phyloP scores from a whole-genome alignment of 2,888 invertebrate species.

The Laspeyria flexula region DNA sequence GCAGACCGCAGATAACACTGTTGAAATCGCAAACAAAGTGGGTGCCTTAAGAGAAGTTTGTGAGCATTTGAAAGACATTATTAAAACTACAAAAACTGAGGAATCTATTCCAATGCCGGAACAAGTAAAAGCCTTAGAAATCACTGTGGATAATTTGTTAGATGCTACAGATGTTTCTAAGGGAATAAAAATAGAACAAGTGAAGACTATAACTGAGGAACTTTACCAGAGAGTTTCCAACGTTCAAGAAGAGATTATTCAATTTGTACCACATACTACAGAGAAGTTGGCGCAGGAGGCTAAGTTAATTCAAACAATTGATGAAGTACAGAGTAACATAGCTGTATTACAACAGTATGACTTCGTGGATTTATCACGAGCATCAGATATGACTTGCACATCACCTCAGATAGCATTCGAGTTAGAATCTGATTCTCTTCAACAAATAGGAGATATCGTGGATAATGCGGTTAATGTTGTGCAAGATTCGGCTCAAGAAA shows the following conservation, averaged over 20 bases:
- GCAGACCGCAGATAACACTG: constrained; percentile 62
- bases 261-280: constrained; percentile 56
- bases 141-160: constrained; percentile 58
- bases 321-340: constrained; percentile 70
- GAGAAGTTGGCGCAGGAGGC: constrained; percentile 61
- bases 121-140: constrained; percentile 52
- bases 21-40: constrained; percentile 69
- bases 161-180: constrained; percentile 60
- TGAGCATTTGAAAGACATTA: constrained; percentile 59
- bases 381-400: constrained; percentile 60
- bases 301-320: constrained; percentile 65
- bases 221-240: constrained; percentile 62
- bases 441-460: constrained; percentile 62
- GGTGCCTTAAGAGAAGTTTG: constrained; percentile 61
- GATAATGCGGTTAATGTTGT: constrained; percentile 62
- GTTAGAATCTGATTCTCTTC: constrained; percentile 62
- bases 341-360: constrained; percentile 71
- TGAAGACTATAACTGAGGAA: constrained; percentile 66
- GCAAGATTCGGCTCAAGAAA: constrained; percentile 58
- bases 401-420: constrained; percentile 60
- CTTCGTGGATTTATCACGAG: constrained; percentile 66
- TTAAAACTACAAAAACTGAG: constrained; percentile 47
- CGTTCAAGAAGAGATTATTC: constrained; percentile 69
- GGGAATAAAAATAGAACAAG: constrained; percentile 61
- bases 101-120: constrained; percentile 14